Conservation (phyloP, 2,797 vertebrate species). For the Nannoperca obscura region DNA sequence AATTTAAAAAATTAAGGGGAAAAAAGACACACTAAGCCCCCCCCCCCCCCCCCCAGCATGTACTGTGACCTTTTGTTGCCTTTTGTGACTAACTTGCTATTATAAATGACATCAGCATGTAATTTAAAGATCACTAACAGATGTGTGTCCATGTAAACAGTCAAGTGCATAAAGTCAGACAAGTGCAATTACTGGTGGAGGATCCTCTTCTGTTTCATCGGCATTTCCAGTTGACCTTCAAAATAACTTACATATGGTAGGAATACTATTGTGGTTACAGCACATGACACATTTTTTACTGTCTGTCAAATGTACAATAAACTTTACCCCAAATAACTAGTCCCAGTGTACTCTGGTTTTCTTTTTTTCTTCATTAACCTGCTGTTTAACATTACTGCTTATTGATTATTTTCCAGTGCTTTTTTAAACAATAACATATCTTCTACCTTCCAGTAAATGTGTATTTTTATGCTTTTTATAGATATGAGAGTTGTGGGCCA, state of each 20-base stretch:
- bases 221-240: constrained; percentile 14
- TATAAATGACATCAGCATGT: constrained; percentile 60
- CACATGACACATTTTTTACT: background rate
- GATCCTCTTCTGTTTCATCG: background rate
- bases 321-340: background rate
- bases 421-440: background rate
- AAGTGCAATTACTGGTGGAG: constrained; percentile 17
- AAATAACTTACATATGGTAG: constrained; percentile 8
- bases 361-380: background rate
- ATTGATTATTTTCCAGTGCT: background rate
- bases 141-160: constrained; percentile 42
- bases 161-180: constrained; percentile 24
- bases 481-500: background rate
- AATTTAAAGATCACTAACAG: constrained; percentile 61
- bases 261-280: background rate
- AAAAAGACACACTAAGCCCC: background rate
- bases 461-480: background rate
- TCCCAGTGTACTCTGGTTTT: background rate
- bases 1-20: background rate
- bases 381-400: background rate
- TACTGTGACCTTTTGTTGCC: constrained; percentile 26
- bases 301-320: background rate
- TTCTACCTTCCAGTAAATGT: background rate
- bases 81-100: constrained; percentile 22
- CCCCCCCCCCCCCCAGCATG: background rate